Conservation (phyloP, 2,113 vertebrate species). For the Campylorhamphus procurvoides region DNA sequence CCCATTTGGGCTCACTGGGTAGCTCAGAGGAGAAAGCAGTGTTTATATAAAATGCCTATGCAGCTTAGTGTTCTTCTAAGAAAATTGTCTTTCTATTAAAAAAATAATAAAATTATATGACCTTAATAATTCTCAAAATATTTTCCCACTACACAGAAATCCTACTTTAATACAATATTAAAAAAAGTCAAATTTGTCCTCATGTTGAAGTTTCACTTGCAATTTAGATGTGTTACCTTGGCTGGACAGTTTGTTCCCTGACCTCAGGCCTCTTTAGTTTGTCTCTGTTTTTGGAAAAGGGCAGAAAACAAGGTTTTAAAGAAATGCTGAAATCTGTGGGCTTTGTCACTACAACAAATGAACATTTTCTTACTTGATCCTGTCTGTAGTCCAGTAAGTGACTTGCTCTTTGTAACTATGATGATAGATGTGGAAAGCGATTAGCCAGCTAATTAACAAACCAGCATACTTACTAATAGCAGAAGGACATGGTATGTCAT, state of each 20-base stretch:
- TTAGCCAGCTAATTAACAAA: conserved; percentile 46
- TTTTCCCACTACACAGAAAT: background rate
- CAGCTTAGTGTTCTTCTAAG: background rate
- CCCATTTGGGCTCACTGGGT: background rate
- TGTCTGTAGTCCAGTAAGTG: background rate
- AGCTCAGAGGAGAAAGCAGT: background rate
- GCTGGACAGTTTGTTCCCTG: background rate
- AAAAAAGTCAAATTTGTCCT: background rate
- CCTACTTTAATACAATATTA: background rate
- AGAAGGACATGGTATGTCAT: background rate
- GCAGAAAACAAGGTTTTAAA: background rate
- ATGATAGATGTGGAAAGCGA: conserved; percentile 8
- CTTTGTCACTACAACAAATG: background rate
- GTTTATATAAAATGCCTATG: background rate
- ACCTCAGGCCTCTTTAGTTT: background rate
- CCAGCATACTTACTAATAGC: background rate
- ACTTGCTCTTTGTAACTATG: background rate
- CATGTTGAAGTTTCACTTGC: background rate
- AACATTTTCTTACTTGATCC: background rate
- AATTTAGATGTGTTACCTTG: background rate
- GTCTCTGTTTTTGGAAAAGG: background rate
- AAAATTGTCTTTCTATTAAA: background rate
- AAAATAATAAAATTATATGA: background rate
- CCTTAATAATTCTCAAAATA: background rate
- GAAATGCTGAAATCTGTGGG: background rate